Percentiles rank a stretch among this genome's conserved stretches.
phyloP scores from a whole-genome alignment of 1,140 invertebrate genomes.

The Metaphire vulgaris region DNA sequence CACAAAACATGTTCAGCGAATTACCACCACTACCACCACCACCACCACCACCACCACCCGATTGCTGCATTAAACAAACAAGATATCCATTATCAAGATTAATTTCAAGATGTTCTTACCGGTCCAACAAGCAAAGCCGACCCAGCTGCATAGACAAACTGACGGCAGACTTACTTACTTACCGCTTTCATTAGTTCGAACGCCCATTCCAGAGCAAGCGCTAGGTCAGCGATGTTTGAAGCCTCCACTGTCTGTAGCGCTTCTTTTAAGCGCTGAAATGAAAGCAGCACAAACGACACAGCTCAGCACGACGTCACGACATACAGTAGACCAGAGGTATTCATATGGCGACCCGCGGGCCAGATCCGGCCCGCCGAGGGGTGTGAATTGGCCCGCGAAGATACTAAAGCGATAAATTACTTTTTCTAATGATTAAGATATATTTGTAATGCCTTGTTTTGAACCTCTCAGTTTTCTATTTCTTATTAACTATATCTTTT shows the following conservation, averaged over 20 bases:
- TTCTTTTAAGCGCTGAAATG: conserved; percentile 64
- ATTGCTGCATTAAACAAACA: background rate
- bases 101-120: background rate
- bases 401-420: background rate
- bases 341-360: too few species aligned
- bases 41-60: background rate
- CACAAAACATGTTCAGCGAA: background rate
- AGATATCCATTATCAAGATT: too few species aligned
- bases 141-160: background rate
- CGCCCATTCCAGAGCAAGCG: conserved; percentile 77
- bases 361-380: too few species aligned
- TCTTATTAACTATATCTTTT: too few species aligned
- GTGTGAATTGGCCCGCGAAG: too few species aligned
- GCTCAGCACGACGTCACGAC: too few species aligned
- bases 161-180: conserved; percentile 33
- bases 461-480: too few species aligned
- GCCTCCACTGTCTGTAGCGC: conserved; percentile 69
- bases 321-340: too few species aligned
- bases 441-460: background rate
- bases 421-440: background rate
- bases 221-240: conserved; percentile 88
- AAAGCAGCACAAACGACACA: too few species aligned
- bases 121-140: background rate
- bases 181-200: conserved; percentile 77
- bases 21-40: background rate